Evolutionary conservation across 2,797 vertebrate species (phyloP).

Genomic region (Dallia pectoralis): DNA sequence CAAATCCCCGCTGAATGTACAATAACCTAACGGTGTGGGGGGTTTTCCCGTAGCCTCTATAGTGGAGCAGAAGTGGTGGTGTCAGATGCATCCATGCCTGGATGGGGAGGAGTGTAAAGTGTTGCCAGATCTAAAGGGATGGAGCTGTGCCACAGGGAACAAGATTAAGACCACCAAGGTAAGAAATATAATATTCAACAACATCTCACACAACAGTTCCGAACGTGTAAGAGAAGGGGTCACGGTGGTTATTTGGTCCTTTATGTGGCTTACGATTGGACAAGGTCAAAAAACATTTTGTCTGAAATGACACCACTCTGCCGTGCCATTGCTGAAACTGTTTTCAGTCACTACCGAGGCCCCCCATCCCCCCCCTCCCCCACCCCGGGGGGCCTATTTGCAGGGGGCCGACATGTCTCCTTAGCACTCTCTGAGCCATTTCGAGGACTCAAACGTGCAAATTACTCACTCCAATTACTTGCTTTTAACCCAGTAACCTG

Average conservation of each 20-base stretch:
- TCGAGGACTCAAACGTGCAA: conserved; percentile 65
- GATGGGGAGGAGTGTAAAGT: conserved; percentile 99
- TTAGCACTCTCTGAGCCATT: conserved; percentile 68
- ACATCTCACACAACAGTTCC: background rate
- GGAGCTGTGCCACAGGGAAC: conserved; percentile 97
- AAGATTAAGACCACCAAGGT: conserved; percentile 99
- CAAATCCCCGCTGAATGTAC: background rate
- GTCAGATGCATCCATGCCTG: conserved; percentile 98
- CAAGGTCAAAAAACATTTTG: conserved; percentile 53
- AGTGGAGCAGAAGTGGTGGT: conserved; percentile 99
- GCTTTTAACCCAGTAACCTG: conserved; percentile 74
- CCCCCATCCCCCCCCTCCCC: no score
- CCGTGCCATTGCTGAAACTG: conserved; percentile 42
- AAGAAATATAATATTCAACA: conserved; percentile 30
- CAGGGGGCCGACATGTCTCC: conserved; percentile 66
- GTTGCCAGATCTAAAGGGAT: conserved; percentile 95
- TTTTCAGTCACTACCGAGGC: conserved; percentile 40
- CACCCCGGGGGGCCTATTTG: conserved; percentile 45
- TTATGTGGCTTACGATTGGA: conserved; percentile 1
- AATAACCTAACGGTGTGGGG: background rate
- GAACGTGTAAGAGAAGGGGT: background rate
- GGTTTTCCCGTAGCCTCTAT: conserved; percentile 82
- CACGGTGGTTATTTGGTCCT: background rate
- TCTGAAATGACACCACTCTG: conserved; percentile 39
- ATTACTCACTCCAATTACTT: conserved; percentile 73